Percentiles rank a stretch among this genome's conserved stretches.
These are phyloP conservation scores for Caligus rogercresseyi DNA, from an alignment of 1,140 invertebrate genomes.

Conservation along the genomic window DNA sequence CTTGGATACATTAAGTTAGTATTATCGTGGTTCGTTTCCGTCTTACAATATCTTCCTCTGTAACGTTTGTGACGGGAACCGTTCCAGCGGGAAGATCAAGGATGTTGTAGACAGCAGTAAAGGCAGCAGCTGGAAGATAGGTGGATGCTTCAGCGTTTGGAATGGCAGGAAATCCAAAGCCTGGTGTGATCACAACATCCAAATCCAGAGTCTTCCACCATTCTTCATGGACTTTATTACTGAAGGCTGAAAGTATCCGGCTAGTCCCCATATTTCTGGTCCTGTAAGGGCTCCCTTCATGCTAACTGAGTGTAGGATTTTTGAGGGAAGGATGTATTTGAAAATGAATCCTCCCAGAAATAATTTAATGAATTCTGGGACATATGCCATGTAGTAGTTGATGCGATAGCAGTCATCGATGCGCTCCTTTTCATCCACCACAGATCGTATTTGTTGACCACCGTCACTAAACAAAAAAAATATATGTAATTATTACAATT, in stretches of 20 bases:
- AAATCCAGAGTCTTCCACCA: neutral
- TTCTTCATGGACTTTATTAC: neutral
- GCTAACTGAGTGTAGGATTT: neutral
- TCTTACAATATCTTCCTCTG: neutral
- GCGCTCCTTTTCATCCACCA: neutral
- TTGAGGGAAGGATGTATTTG: neutral
- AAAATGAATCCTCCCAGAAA: neutral
- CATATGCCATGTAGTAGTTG: neutral
- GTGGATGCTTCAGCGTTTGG: neutral
- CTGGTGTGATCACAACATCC: conserved; percentile 9
- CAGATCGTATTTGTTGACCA: neutral
- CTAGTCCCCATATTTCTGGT: neutral
- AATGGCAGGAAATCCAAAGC: neutral
- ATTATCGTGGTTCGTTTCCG: too few relatives aligned
- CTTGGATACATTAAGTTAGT: too few relatives aligned
- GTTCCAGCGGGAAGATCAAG: conserved; percentile 11
- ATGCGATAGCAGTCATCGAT: neutral
- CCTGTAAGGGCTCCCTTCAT: neutral
- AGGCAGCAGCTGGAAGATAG: neutral
- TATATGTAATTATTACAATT: too few relatives aligned
- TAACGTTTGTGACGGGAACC: conserved; percentile 4
- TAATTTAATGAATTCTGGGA: neutral
- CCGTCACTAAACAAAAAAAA: neutral
- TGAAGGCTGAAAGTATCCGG: neutral
- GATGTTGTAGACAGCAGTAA: conserved; percentile 9